Evolutionary conservation across 2,888 invertebrate species (phyloP).

Genomic region (Cordilura impudica): DNA sequence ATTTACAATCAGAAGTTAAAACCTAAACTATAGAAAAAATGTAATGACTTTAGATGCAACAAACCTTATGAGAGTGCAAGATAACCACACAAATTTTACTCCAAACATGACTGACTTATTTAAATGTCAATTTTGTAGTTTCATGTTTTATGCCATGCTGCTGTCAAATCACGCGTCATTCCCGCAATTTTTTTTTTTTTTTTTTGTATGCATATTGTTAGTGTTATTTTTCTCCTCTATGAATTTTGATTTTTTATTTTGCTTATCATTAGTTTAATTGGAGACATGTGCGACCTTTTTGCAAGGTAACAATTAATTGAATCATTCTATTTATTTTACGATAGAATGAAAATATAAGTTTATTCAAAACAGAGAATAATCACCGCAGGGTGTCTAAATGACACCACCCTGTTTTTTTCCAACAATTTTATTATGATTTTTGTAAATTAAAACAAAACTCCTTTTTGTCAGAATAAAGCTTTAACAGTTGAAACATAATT

Average conservation of each 20-base stretch:
- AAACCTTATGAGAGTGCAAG: background rate
- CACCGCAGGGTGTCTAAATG: conserved; percentile 37
- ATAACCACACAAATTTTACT: background rate
- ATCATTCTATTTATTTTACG: background rate
- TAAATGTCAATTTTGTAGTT: conserved; percentile 57
- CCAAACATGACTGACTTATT: conserved; percentile 26
- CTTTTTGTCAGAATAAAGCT: background rate
- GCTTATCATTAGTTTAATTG: conserved; percentile 76
- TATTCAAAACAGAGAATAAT: conserved; percentile 4
- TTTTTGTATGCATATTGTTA: conserved; percentile 37
- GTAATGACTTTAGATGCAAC: no score
- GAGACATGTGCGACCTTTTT: conserved; percentile 68
- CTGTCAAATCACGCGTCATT: conserved; percentile 63
- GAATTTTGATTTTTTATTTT: conserved; percentile 43
- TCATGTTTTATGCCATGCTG: conserved; percentile 47
- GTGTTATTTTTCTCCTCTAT: conserved; percentile 22
- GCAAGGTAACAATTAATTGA: conserved; percentile 58
- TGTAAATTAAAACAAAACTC: conserved; percentile 45
- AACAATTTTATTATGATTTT: conserved; percentile 43
- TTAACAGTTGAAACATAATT: background rate
- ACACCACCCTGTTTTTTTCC: conserved; percentile 7
- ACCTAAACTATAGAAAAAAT: no score
- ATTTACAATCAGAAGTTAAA: no score
- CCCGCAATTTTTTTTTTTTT: conserved; percentile 31
- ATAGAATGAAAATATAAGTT: background rate